Percentiles rank a stretch among this genome's conserved stretches.
Evolutionary conservation across 1,140 invertebrate species (phyloP).

Genomic region (Danaus plexippus): DNA sequence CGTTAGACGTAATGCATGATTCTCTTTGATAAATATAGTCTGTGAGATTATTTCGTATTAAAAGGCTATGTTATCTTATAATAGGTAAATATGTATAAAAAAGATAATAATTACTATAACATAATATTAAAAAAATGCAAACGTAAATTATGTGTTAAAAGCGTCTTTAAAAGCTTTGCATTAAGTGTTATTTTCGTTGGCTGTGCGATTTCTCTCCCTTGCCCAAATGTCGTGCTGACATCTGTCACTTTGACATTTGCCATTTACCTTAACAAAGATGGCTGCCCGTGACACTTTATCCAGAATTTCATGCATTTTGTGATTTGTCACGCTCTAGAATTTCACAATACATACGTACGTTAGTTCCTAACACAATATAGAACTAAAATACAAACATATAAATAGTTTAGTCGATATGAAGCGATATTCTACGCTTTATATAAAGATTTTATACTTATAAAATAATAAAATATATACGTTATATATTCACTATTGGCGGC

Average conservation of each 20-base stretch:
- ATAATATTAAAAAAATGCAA: too few species aligned
- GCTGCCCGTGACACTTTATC: constrained; percentile 52
- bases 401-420: neutral
- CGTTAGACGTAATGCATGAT: too few species aligned
- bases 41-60: constrained; percentile 15
- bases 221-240: too few species aligned
- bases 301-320: constrained; percentile 63
- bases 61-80: constrained; percentile 5
- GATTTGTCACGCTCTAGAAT: constrained; percentile 67
- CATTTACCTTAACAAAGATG: constrained; percentile 61
- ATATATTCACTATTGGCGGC: too few species aligned
- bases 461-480: neutral
- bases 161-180: too few species aligned
- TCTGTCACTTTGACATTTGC: constrained; percentile 36
- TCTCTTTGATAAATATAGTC: constrained; percentile 2
- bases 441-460: constrained; percentile 4
- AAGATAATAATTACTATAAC: too few species aligned
- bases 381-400: constrained; percentile 3
- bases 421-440: neutral
- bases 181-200: too few species aligned
- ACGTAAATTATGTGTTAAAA: too few species aligned
- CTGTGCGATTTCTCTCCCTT: too few species aligned
- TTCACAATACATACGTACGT: constrained; percentile 27
- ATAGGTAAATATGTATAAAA: too few species aligned
- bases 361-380: constrained; percentile 9